Base-by-base conservation (phyloP, 2,113 vertebrate genomes). In the Scytalopus superciliaris region DNA sequence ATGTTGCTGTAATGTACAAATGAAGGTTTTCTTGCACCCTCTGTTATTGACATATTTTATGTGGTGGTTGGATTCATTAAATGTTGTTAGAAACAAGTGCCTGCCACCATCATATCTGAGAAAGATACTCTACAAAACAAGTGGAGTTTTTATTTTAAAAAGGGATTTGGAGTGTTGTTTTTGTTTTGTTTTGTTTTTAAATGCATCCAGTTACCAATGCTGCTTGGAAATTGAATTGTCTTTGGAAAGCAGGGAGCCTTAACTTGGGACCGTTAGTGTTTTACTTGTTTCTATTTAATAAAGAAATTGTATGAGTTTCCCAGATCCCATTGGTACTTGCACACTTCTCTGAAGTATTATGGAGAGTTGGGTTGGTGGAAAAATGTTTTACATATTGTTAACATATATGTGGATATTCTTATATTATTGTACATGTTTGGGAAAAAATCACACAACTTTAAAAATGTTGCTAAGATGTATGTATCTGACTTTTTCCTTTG, bases 401-500 rank as follows among this genome's bases (percentile, higher is more conserved):
- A 94, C 96, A 95, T 98, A 96, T 96, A 97, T 97, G 95, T 97
- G 98, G 97, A 97, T 97, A 96, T 97, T 96, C 97, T 98, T 97
- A 96, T 97, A 93, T 87, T 97, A 97, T 96, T 98, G 98, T 98
- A 98, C 97, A 98, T 98, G 97, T 98, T 98, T 97, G 95, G 93
- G 84, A 96, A 97, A 96, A 94, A 97, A 93, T 97, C 97, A 90
- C 98, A 76, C 94, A 96, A 97, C 84, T 96, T 97, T 95, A 73
- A 96, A 97, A 94, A 96, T 96, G 95, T 96, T 93, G 96, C 87
- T 96, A 98, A 98, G 98, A 97, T 98, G 98, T 98, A 98, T 90
- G 97, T 98, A 98, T 98, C 97, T 97, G 97, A 96, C 89, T 90
- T 97, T 98, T 98, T 98, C 90, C 96, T 97, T 98, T 98, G 97